A percentile compares a stretch with the other conserved stretches of the same genome.
Evolutionary conservation across 2,113 vertebrate species (phyloP).

Genomic region (Dasyprocta punctata): DNA sequence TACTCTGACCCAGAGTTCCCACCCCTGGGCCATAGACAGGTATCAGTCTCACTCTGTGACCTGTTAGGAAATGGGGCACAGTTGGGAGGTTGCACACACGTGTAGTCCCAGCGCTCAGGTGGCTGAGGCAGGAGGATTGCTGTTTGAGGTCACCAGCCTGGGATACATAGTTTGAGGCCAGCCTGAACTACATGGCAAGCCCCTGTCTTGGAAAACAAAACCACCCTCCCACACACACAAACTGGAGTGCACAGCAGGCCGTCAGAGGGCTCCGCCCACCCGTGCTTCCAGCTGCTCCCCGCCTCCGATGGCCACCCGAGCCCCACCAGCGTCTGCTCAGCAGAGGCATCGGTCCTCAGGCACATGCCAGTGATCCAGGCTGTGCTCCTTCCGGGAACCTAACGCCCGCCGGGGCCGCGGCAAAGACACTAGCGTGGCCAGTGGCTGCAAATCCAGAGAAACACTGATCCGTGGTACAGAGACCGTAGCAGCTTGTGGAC

Average conservation of each 20-base stretch:
- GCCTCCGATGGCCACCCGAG: neutral
- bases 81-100: neutral
- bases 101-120: neutral
- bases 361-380: neutral
- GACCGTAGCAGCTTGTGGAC: neutral
- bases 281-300: neutral
- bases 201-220: neutral
- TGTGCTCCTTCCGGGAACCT: neutral
- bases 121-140: neutral
- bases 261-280: neutral
- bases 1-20: neutral
- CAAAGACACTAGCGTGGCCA: neutral
- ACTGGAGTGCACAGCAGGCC: neutral
- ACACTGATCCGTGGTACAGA: neutral
- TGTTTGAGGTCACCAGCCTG: neutral
- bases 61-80: neutral
- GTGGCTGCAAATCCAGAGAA: neutral
- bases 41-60: neutral
- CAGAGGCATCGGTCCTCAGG: neutral
- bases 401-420: neutral
- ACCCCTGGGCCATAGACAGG: neutral
- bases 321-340: neutral
- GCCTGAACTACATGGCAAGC: neutral
- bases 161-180: neutral
- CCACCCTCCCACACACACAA: no score